Evolutionary conservation across 2,797 vertebrate species (phyloP), one percentile per base, ranked within the genome.

Genomic region (Schizopygopsis pylzovi): DNA sequence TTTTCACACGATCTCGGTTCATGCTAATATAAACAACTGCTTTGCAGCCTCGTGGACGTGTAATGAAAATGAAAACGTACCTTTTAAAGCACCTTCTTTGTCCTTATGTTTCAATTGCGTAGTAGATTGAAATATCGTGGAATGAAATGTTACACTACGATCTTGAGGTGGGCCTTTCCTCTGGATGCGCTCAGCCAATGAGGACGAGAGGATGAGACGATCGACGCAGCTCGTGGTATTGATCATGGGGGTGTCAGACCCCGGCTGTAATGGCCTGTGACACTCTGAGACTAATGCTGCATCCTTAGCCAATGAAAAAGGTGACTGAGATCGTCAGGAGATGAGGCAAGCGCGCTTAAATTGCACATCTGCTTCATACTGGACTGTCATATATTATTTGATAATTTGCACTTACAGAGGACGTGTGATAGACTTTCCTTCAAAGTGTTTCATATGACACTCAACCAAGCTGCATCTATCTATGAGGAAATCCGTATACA

Each of bases 161-260:
- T 94, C 90, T 90, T 89, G 92, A 90, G 92, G 92, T 93, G 93
- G 95, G 95, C 94, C 95, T 95, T 95, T 94, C 88, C 92, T 92
- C 92, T 90, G 82, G 90, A 89, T 92, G 92, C 92, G 93, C 92
- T 94, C 92, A 93, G 91, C 94, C 88, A 95, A 95, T 94, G 93
- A 93, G 93, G 90, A 93, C 90, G 88, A 72, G 78, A 39, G 90
- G 91, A 87, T 91, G 89, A 93, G 90, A 93, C 91, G 90, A 91
- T 93, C 93, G 75, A 91, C 92, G 90, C 80, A 70, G 83, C 85
- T 90, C 88, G 78, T 83, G 85, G 84, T 89, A 92, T 92, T 89
- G 89, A 88, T 88, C 61, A 47, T 41, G 67, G 87, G 84, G 68
- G 90, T 90, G 88, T 87, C 88, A 85, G 84, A 85, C 82, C 82